Evolutionary conservation across 2,888 invertebrate species (phyloP).

Genomic region (Drosophila acutilabella): DNA sequence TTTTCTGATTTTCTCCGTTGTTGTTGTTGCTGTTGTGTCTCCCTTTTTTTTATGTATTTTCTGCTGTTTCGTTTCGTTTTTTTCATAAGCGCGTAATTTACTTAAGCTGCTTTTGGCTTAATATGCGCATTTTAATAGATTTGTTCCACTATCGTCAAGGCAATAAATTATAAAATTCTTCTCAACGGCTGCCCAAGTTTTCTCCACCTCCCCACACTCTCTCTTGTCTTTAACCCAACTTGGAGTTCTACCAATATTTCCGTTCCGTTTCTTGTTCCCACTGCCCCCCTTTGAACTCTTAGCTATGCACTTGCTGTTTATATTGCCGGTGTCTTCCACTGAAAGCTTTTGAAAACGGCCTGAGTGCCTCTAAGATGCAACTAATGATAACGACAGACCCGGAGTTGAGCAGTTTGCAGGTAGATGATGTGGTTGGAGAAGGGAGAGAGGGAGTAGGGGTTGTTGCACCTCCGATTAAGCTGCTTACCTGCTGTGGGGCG

Average conservation of each 20-base stretch:
- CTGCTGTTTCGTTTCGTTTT: constrained; percentile 26
- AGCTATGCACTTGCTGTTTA: constrained; percentile 44
- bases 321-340: constrained; percentile 34
- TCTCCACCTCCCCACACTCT: not conserved
- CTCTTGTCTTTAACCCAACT: not conserved
- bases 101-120: constrained; percentile 81
- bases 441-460: not conserved
- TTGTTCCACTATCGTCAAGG: constrained; percentile 81
- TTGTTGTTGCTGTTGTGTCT: constrained; percentile 1
- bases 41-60: constrained; percentile 13
- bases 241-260: not conserved
- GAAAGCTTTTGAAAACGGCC: constrained; percentile 75
- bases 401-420: constrained; percentile 24
- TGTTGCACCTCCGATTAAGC: constrained; percentile 70
- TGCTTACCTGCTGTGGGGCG: constrained; percentile 78
- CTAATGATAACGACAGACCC: constrained; percentile 73
- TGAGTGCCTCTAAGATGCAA: constrained; percentile 82
- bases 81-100: constrained; percentile 78
- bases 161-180: constrained; percentile 78
- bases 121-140: constrained; percentile 82
- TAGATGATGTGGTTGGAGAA: not conserved
- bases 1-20: constrained; percentile 6
- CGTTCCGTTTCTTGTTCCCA: not conserved
- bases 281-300: not conserved
- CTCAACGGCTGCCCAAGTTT: constrained; percentile 20